A percentile compares a stretch with the other conserved stretches of the same genome.
Conservation (phyloP, 2,888 invertebrate genomes). For the Eutolmus rufibarbis region DNA sequence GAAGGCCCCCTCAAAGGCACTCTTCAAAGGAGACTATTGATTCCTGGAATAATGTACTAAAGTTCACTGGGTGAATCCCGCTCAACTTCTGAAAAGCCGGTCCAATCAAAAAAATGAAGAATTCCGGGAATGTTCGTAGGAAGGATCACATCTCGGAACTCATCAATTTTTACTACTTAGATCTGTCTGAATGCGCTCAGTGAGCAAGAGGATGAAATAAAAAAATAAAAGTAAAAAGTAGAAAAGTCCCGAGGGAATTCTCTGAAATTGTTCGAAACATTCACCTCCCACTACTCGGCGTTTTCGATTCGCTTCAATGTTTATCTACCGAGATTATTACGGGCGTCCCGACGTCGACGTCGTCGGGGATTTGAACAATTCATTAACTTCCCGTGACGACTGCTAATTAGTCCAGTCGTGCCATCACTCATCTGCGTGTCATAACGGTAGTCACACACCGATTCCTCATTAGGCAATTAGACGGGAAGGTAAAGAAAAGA, state of each 20-base stretch:
- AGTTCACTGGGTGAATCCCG: neutral
- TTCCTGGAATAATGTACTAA: neutral
- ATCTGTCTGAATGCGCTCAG: neutral
- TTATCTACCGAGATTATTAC: neutral
- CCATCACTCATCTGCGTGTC: neutral
- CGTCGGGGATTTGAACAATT: neutral
- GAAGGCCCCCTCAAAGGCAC: neutral
- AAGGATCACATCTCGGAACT: neutral
- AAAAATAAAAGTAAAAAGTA: neutral
- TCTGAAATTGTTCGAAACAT: neutral
- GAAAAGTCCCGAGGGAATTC: neutral
- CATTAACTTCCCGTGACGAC: neutral
- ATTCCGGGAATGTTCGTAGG: neutral
- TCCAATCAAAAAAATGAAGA: neutral
- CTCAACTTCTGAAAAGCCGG: neutral
- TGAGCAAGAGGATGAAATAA: neutral
- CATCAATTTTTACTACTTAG: neutral
- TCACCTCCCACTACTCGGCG: neutral
- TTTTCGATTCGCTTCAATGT: neutral
- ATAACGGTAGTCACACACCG: neutral
- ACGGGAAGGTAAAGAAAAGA: neutral
- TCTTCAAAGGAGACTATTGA: neutral
- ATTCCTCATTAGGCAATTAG: slow-evolving; percentile 1
- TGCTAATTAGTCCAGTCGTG: neutral
- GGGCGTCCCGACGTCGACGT: neutral